Evolutionary conservation across 2,888 invertebrate species (phyloP).

Genomic region (Metalampra italica): DNA sequence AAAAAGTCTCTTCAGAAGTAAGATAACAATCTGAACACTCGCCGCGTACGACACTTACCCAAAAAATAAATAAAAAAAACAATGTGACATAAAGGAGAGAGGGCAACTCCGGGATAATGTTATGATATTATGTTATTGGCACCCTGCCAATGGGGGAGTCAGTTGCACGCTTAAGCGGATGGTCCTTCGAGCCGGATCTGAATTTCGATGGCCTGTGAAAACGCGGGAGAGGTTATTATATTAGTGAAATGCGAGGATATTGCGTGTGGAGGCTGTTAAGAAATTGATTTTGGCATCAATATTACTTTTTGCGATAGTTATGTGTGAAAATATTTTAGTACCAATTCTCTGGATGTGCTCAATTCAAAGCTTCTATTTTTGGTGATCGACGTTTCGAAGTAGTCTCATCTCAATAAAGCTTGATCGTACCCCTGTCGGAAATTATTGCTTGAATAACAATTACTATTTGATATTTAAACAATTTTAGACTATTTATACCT

Average conservation of each 20-base stretch:
- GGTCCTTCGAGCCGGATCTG: slow-evolving; percentile 36
- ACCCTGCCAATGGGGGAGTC: slow-evolving; percentile 37
- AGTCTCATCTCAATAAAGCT: too few relatives aligned
- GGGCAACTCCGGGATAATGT: slow-evolving; percentile 34
- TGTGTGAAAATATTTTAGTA: not conserved
- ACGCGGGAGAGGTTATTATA: slow-evolving; percentile 34
- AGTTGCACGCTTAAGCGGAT: slow-evolving; percentile 34
- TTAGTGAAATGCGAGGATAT: slow-evolving; percentile 25
- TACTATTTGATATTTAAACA: too few relatives aligned
- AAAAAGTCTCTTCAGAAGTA: slow-evolving; percentile 5
- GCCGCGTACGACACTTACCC: slow-evolving; percentile 21
- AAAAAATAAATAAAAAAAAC: slow-evolving; percentile 25
- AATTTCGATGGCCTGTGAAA: slow-evolving; percentile 37
- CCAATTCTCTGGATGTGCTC: too few relatives aligned
- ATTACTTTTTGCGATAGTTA: not conserved
- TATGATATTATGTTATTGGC: slow-evolving; percentile 55
- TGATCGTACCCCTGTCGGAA: too few relatives aligned
- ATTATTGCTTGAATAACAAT: too few relatives aligned
- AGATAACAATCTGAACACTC: slow-evolving; percentile 27
- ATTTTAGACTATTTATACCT: too few relatives aligned
- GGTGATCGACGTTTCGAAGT: too few relatives aligned
- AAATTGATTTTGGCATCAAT: slow-evolving; percentile 14
- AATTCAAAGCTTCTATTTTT: too few relatives aligned
- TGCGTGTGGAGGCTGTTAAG: slow-evolving; percentile 11
- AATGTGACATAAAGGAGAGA: slow-evolving; percentile 28